Base-by-base conservation (phyloP, 2,797 vertebrate species). In the Vultur gryphus region DNA sequence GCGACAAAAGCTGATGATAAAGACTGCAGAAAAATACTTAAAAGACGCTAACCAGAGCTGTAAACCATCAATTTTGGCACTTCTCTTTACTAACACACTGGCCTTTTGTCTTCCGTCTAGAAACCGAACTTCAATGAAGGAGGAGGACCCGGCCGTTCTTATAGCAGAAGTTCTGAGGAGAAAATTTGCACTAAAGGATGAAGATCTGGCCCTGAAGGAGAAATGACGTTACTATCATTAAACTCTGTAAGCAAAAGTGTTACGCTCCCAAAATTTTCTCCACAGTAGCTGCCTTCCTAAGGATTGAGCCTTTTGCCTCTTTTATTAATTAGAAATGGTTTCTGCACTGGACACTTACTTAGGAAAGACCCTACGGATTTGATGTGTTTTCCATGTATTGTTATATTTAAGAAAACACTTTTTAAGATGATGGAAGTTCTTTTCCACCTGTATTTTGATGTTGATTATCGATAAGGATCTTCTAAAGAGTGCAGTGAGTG, bases 101-200 rank as follows among this genome's bases (percentile, higher is more conserved):
- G 1, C 39, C 10, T 39, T 55, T 13, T 89, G 21, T 87, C 71
- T 65, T 79, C 17, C 44, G 1, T 52, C 16, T 54, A 98, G 99
- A 97, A 99, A 96, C 95, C 99, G 99, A 78, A 98, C 98, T 4
- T 98, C 99, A 59, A 89, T 99, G 95, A 99, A 98, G 96, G 99
- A 99, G 89, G 99, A 99, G 61, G 99, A 99, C 97, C 99, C 99
- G 0, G 99, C 99, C 7, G 84, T 98, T 65, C 98, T 99, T 59
- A 99, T 99, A 95, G 99, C 99, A 8, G 99, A 99, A 96, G 99
- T 98, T 73, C 97, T 99, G 75, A 98, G 98, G 80, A 99, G 99
- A 98, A 99, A 99, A 95, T 99, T 99, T 94, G 98, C 99, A 83
- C 98, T 99, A 61, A 99, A 99, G 93, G 99, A 99, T 15, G 99